Conservation (phyloP, 1,140 invertebrate species). For the Thaumatotibia leucotreta region DNA sequence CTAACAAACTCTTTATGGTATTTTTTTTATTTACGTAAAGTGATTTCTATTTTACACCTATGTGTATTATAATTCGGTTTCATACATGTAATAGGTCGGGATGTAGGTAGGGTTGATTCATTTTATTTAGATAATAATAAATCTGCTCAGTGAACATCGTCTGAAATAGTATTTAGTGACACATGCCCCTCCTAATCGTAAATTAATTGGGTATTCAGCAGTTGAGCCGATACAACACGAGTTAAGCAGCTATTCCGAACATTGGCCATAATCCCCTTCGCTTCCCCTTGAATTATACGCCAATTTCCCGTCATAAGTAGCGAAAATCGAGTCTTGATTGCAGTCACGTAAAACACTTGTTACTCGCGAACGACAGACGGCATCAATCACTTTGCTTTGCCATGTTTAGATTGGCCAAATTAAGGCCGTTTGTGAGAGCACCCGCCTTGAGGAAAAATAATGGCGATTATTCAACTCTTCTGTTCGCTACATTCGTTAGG, state of each 20-base stretch:
- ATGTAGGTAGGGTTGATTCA: too few relatives aligned
- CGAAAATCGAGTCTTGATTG: constrained; percentile 28
- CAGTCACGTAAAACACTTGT: constrained; percentile 50
- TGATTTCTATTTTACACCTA: too few relatives aligned
- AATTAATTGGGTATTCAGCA: constrained; percentile 3
- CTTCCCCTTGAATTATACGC: constrained; percentile 20
- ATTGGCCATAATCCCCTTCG: not conserved
- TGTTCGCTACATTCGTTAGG: constrained; percentile 16
- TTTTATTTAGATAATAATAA: not conserved
- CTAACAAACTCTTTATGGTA: too few relatives aligned
- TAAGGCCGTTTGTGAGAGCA: constrained; percentile 32
- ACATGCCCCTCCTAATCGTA: not conserved
- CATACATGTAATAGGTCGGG: too few relatives aligned
- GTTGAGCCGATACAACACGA: not conserved
- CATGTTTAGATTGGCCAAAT: constrained; percentile 48
- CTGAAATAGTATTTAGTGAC: not conserved
- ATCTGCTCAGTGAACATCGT: not conserved
- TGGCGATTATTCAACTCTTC: constrained; percentile 37
- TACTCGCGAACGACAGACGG: constrained; percentile 29
- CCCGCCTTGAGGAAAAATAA: constrained; percentile 32
- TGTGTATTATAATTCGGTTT: too few relatives aligned
- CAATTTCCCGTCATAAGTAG: constrained; percentile 28
- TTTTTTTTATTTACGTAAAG: too few relatives aligned
- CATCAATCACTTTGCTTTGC: constrained; percentile 42
- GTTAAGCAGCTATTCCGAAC: not conserved